Evolutionary conservation across 2,113 vertebrate species (phyloP), one percentile per base, ranked within the genome.

Genomic region (Xiphias gladius): DNA sequence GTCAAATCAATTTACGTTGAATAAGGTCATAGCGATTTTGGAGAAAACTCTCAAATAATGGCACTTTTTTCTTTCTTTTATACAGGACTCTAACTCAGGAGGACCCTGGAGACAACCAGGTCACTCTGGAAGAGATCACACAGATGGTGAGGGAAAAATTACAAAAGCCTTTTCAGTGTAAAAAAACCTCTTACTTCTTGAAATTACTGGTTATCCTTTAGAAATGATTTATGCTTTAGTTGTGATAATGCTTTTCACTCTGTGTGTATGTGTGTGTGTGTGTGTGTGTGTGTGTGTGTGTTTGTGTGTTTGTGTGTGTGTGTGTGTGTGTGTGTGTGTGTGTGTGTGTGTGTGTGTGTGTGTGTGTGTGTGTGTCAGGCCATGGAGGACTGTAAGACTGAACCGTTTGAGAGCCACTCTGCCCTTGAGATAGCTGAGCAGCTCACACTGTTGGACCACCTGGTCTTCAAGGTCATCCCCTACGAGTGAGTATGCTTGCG

Each of bases 391-490:
- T 82, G 93, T 79, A 97, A 93, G 76, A 94, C 96, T 0, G 98
- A 99, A 13, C 96, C 97, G 0, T 99, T 99, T 86, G 98, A 99
- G 37, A 97, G 85, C 86, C 98, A 99, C 85, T 99, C 98, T 0
- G 98, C 98, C 67, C 92, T 99, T 93, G 98, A 99, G 81, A 97
- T 98, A 0, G 98, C 98, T 0, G 98, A 99, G 19, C 98, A 99
- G 81, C 96, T 99, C 83, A 99, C 98, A 0, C 92, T 99, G 91
- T 92, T 99, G 88, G 98, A 99, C 78, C 98, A 99, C 92, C 94
- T 99, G 46, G 96, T 99, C 86, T 99, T 99, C 91, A 98, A 96
- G 95, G 97, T 96, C 89, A 99, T 99, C 86, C 98, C 97, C 0
- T 99, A 99, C 0, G 97, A 98, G 98, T 99, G 89, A 96, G 98